These are phyloP conservation scores for Taphrorychus bicolor DNA, from an alignment of 2,888 invertebrate species.

Conservation along the genomic window DNA sequence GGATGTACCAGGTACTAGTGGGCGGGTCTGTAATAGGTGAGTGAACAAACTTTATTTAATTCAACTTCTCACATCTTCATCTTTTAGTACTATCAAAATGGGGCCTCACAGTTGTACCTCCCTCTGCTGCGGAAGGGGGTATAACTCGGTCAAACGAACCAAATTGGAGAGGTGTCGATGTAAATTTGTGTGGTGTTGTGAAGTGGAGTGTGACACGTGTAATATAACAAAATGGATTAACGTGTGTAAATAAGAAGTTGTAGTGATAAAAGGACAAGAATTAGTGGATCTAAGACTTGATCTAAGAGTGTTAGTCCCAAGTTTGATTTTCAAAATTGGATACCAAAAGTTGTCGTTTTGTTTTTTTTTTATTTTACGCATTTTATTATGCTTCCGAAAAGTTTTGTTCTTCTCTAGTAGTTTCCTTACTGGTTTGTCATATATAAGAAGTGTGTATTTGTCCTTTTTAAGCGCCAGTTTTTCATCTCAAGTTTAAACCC, in stretches of 20 bases:
- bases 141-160: constrained; percentile 79
- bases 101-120: constrained; percentile 84
- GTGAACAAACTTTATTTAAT: neutral
- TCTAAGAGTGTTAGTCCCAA: no score
- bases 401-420: no score
- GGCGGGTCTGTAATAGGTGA: constrained; percentile 75
- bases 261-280: no score
- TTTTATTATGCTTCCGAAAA: no score
- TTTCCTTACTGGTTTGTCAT: no score
- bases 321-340: no score
- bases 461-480: no score
- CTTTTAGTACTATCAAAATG: constrained; percentile 61
- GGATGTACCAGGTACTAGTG: constrained; percentile 81
- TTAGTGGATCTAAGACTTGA: no score
- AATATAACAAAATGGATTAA: constrained; percentile 87
- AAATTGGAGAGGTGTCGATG: constrained; percentile 85
- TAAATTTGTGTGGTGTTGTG: constrained; percentile 93
- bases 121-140: constrained; percentile 90
- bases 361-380: no score
- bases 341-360: no score
- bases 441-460: no score
- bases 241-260: constrained; percentile 81
- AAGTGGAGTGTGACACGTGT: constrained; percentile 87
- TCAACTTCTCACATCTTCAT: neutral
- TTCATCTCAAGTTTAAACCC: no score